Percentiles rank a stretch among this genome's conserved stretches.
These are phyloP conservation scores for Gambusia affinis DNA, from an alignment of 2,113 vertebrate species.

Conservation along the genomic window DNA sequence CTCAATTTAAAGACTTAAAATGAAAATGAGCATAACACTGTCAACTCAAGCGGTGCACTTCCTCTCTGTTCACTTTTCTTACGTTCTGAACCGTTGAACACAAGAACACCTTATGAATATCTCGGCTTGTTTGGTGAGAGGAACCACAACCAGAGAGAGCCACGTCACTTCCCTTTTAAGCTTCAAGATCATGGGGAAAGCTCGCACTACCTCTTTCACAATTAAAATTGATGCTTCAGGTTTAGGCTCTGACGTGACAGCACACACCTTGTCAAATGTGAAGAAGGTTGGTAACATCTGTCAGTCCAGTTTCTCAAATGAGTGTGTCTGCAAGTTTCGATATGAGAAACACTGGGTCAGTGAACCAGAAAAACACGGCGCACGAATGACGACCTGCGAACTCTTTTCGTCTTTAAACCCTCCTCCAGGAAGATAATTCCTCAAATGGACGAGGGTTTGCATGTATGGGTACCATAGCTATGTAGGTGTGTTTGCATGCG, in stretches of 20 bases:
- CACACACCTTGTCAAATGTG: not conserved
- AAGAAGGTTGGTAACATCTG: constrained; percentile 10
- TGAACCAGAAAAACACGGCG: constrained; percentile 2
- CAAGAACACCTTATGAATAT: not conserved
- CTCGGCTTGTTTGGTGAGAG: not conserved
- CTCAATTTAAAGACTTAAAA: not conserved
- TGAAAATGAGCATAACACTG: too few species aligned
- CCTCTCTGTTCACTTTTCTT: constrained; percentile 8
- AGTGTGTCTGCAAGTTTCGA: constrained; percentile 40
- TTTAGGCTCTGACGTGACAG: not conserved
- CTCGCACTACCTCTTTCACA: not conserved
- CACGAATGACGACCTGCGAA: not conserved
- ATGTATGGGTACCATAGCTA: constrained; percentile 34
- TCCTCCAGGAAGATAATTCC: not conserved
- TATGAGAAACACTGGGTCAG: constrained; percentile 23
- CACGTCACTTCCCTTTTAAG: not conserved
- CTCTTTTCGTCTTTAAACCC: not conserved
- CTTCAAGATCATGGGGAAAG: not conserved
- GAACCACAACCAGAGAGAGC: not conserved
- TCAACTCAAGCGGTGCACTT: not conserved
- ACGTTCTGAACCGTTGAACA: not conserved
- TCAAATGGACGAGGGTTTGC: not conserved
- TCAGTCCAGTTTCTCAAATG: constrained; percentile 18
- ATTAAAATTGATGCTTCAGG: not conserved
- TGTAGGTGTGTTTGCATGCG: constrained; percentile 53